These are phyloP conservation scores for Eudyptes chrysolophus DNA, from an alignment of 2,113 vertebrate species.

Conservation along the genomic window DNA sequence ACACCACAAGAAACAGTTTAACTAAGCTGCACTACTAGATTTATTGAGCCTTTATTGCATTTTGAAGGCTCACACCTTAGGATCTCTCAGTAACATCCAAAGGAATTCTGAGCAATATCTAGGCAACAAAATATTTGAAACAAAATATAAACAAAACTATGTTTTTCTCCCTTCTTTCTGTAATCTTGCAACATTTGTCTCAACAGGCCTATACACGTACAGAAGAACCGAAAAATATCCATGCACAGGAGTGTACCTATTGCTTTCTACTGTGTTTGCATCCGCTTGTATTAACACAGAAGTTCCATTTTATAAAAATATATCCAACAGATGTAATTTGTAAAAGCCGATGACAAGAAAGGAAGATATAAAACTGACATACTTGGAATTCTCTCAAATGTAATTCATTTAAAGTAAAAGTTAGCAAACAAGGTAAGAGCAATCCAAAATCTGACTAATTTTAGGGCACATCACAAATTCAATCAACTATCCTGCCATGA, in stretches of 20 bases:
- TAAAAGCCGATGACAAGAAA: neutral
- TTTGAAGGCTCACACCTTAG: neutral
- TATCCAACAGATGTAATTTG: neutral
- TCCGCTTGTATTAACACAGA: neutral
- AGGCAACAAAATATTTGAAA: neutral
- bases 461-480: neutral
- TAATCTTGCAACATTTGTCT: neutral
- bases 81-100: neutral
- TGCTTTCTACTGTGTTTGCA: neutral
- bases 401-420: neutral
- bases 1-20: neutral
- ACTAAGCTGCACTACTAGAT: neutral
- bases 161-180: neutral
- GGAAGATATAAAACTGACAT: neutral
- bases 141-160: neutral
- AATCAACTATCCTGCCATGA: neutral
- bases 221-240: neutral
- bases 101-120: neutral
- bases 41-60: neutral
- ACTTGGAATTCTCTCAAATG: neutral
- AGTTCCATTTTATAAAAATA: neutral
- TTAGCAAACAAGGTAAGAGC: conserved; percentile 5
- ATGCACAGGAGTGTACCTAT: neutral
- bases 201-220: fast-evolving
- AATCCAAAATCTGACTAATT: neutral